Base-by-base conservation (phyloP, 2,888 invertebrate genomes). In the Cosmopolites sordidus region DNA sequence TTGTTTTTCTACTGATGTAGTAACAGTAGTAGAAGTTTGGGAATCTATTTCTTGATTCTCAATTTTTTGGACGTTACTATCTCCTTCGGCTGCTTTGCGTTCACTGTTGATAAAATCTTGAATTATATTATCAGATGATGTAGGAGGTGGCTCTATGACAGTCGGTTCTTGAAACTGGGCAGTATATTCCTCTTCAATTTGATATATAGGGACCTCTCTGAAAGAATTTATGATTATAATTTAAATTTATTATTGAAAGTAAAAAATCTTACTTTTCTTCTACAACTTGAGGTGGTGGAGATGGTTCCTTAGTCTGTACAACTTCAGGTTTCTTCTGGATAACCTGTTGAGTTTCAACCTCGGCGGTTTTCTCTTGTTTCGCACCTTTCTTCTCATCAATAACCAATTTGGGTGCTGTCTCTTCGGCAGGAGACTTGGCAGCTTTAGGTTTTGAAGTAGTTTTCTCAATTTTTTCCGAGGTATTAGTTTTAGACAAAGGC, bases 401-500 rank as follows among this genome's bases (percentile, higher is more conserved):
- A 29, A 33, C 43, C 29, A 50, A 16, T 30, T 54, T 58, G 2
- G 51, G 51, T 15, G 48, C 48, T 16, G 56, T 46, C 40, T 53
- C 53, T 37, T 56, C 56, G 6, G 49, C 46, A 18, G 53, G 53
- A 2, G 53, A 56, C 22, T 56, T 56, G 18, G 41, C 29, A 30
- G 47, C 45, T 44, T 40, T 50, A 30, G 47, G 46, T 44, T 40
- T 50, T 9, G 50, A 16, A 6, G 17, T 11, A 9, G 11, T 27
- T 40, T 43, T 56, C 4, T 56, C 56, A 22, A 50, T 50, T 38
- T 53, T 56, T 22, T 56, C 56, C 22, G 50, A 16, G 2, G 49
- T 51, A 38, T 54, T 57, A 1, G 62, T 75, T 73, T 64, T 66
- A 17, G 56, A 65, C 22, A 64, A 57, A 51, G 78, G 74, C 61